phyloP scores from a whole-genome alignment of 2,113 vertebrate genomes.

The Petrocephalus zakoni region DNA sequence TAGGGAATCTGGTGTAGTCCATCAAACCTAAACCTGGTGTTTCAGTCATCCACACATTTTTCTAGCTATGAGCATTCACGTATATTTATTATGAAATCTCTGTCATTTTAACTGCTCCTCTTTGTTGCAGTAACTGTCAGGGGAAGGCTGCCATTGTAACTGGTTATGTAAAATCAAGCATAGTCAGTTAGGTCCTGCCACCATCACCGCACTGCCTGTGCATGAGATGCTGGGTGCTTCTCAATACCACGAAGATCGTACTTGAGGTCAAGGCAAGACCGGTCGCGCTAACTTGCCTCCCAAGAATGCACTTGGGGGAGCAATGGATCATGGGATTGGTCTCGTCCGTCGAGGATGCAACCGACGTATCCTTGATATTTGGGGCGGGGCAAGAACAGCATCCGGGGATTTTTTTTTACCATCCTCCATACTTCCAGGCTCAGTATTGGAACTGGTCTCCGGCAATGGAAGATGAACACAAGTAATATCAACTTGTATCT shows the following conservation, averaged over 20 bases:
- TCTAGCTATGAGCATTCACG: neutral
- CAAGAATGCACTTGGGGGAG: too few relatives aligned
- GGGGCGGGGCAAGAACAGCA: neutral
- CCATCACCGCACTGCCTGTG: too few relatives aligned
- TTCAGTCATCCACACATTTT: neutral
- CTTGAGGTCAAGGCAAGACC: too few relatives aligned
- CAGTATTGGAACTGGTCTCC: neutral
- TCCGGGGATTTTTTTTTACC: neutral
- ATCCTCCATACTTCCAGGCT: neutral
- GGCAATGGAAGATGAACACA: neutral
- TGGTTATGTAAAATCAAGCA: neutral
- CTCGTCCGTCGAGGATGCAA: too few relatives aligned
- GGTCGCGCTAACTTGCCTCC: too few relatives aligned
- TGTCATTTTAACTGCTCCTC: neutral
- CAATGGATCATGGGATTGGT: too few relatives aligned
- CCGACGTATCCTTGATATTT: too few relatives aligned
- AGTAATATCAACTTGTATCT: neutral
- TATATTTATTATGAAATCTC: neutral
- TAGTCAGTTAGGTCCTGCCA: too few relatives aligned
- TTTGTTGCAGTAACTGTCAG: neutral
- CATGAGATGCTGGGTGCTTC: too few relatives aligned
- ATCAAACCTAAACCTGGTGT: neutral
- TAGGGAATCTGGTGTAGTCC: neutral
- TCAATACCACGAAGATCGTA: too few relatives aligned
- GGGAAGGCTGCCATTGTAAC: neutral